These are phyloP conservation scores for Latrodectus geometricus DNA, from an alignment of 1,140 invertebrate species.

Conservation along the genomic window DNA sequence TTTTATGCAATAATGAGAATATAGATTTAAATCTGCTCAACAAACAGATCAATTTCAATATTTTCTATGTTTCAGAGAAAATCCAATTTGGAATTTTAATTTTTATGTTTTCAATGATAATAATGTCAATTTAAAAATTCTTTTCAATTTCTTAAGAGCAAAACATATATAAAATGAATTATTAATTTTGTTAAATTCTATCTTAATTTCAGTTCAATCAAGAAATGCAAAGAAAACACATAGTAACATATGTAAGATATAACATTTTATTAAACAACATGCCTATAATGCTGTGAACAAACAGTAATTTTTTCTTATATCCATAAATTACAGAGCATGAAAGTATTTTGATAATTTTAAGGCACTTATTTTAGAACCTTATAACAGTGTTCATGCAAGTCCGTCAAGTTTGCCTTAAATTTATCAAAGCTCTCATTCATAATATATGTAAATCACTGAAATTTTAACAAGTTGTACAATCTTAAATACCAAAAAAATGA, in stretches of 20 bases:
- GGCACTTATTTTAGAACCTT: constrained; percentile 31
- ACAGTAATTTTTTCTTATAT: constrained; percentile 17
- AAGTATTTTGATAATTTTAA: constrained; percentile 58
- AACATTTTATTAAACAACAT: constrained; percentile 61
- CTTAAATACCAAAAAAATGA: constrained; percentile 32
- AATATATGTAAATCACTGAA: constrained; percentile 9
- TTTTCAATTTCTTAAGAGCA: no score
- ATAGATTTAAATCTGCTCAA: no score
- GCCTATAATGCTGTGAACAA: constrained; percentile 49
- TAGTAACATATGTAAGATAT: constrained; percentile 9
- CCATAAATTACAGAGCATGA: constrained; percentile 31
- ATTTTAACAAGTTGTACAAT: constrained; percentile 36
- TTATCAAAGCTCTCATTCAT: constrained; percentile 46
- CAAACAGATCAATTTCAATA: no score
- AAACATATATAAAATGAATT: no score
- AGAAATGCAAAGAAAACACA: no score
- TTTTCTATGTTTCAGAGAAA: no score
- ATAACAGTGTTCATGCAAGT: neutral
- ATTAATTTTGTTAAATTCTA: no score
- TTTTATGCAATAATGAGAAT: no score
- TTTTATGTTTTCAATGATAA: no score
- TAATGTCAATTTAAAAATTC: no score
- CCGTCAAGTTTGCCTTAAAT: constrained; percentile 32
- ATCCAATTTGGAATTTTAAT: no score
- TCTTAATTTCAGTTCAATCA: no score